Base-by-base conservation (phyloP, 2,113 vertebrate genomes). In the Typhlomys cinereus region DNA sequence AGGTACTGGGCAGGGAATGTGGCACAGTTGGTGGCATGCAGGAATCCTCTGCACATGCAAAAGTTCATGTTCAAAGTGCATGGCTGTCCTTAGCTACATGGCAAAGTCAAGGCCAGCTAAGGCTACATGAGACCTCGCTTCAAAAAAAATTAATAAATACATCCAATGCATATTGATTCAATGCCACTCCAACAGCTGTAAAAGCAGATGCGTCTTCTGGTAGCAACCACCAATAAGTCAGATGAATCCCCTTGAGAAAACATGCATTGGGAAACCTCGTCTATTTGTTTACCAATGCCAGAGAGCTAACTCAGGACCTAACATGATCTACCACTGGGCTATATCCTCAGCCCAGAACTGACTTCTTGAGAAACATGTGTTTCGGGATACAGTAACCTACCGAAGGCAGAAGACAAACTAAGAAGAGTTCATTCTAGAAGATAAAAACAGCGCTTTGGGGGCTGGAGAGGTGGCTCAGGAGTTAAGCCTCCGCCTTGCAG, bases 201-300 rank as follows among this genome's bases (percentile, higher is more conserved):
- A 80, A 85, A 89, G 36, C 9, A 46, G 50, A 66, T 88, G 89
- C 46, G 64, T 64, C n/a, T 91, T 91, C 62, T 73, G 64, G 34
- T 66, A 73, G 67, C 57, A 8, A 27, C 21, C 36, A 29, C 20
- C 11, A 92, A 79, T 25, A 39, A 13, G 23, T n/a, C 44, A 46
- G 1, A 2, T 91, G 61, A 71, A 67, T 78, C 3, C 27, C 14
- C 39, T 48, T 82, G 29, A 64, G 2, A 61, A 90, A 82, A 59
- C 9, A 61, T 89, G 14, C 46, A 78, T 66, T 64, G 29, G 31
- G 82, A 41, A 94, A 90, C 78, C 59, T 20, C 52, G 1, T 67
- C 44, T 66, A 62, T 34, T n/a, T 31, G n/a, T 75, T 34, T 34
- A 46, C 39, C 21, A 11, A 31, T 23, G 57, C 20, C 23, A 34